Evolutionary conservation across 2,113 vertebrate genomes (phyloP), one percentile per base, ranked within the genome.

Genomic region (Dendrocopos noguchii): DNA sequence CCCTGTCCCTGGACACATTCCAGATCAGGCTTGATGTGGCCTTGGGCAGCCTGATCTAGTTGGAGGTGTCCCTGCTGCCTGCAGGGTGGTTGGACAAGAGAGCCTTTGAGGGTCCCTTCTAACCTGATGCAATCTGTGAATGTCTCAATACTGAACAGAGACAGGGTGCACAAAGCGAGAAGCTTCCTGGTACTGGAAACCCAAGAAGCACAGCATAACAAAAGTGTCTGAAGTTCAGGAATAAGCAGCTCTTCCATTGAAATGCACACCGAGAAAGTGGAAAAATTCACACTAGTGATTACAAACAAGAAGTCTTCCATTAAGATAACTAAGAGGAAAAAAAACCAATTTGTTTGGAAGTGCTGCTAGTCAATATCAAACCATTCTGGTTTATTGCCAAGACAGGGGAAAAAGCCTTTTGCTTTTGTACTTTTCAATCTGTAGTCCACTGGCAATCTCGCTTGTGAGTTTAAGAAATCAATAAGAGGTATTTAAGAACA

Each of bases 261-360:
- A 68, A 74, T 34, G 4, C 0, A 0, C 13, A 72, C 6, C 7
- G 82, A 74, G 52, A 67, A 80, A 34, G 13, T 0, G 0, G 28
- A 66, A 42, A 82, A 88, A 90, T 47, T 27, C 25, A 24, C 25
- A 29, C 24, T 52, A 27, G 12, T 56, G 33, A 44, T 60, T 79
- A 50, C 24, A 55, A 63, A 66, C 12, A 80, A 7, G 33, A 83
- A 81, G 59, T 18, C 27, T 78, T 68, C 42, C 8, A 63, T 25
- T 73, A 88, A 29, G 22, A 4, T 31, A 85, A 76, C 12, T 34
- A 36, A 27, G 70, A 60, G 31, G 27, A 61, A 12, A 22, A 50
- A 86, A 65, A 77, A 83, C 9, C 3, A 39, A 5, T 50, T 28
- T 64, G 9, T 42, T 65, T 79, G 8, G 22, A 22, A 52, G 63